Base-by-base conservation (phyloP, 1,140 invertebrate genomes). In the Metaphire vulgaris region DNA sequence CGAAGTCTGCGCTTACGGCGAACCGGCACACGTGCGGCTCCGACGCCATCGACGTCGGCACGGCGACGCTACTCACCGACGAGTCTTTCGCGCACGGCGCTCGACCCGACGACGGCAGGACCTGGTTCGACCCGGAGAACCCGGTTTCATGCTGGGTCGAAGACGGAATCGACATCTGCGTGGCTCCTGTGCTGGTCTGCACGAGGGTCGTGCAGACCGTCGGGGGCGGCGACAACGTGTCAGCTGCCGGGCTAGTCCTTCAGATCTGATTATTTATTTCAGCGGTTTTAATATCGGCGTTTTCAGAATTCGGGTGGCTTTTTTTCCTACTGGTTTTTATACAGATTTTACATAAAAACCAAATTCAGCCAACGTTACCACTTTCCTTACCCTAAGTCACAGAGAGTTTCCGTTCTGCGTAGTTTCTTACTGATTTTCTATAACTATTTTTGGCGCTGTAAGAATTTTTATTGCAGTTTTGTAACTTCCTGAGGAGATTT, bases 151-250 rank as follows among this genome's bases (percentile, higher is more conserved):
- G 72, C 28, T 73, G 72, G 72, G 30, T 28, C 1, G 72, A 73
- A 33, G 67, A 69, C 2, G 28, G 28, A 14, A 26, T 69, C n/a
- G 87, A 92, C 79, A 90, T 94, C 56, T 95, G 93, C 84, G 89
- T 95, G 0, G 92, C 93, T 0, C 93, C 93, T 0, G 92, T 93
- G 1, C 84, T 95, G 2, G 92, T 95, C 0, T 95, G 93, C 81
- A 93, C 92, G 0, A 87, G 92, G 79, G 92, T 92, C 1, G 89
- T 90, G 68, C 90, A 94, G 81, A 95, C 93, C 21, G 92, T 91
- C 0, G 93, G 93, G 0, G 93, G 92, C 15, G 93, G 93, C 0
- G 93, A 95, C 83, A 95, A 95, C 81, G 92, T 95, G 76, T 94
- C 93, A 0, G 92, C 92, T 34, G 92, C 93, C 12, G 93, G 92